Percentiles rank a stretch among this genome's conserved stretches.
Evolutionary conservation across 2,888 invertebrate species (phyloP).

Genomic region (Agrochola litura): DNA sequence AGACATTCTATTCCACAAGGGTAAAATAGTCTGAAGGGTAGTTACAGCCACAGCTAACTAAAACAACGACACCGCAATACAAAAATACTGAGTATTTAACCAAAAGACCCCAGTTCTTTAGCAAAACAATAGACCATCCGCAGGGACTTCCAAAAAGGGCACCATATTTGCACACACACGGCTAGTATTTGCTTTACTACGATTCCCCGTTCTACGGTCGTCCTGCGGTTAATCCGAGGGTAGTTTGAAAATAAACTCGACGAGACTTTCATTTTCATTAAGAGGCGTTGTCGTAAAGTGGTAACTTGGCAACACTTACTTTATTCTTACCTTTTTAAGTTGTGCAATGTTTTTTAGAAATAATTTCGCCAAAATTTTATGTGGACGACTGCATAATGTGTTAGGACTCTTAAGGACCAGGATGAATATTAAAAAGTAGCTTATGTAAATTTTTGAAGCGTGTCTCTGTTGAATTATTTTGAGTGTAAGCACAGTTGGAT

Average conservation of each 20-base stretch:
- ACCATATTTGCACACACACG: constrained; percentile 73
- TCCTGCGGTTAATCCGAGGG: constrained; percentile 68
- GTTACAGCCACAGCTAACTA: constrained; percentile 51
- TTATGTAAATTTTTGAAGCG: constrained; percentile 42
- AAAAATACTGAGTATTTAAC: constrained; percentile 64
- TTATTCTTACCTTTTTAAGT: constrained; percentile 47
- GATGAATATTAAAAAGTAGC: constrained; percentile 20
- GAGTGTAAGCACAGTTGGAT: constrained; percentile 23
- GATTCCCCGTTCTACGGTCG: constrained; percentile 71
- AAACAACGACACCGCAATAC: constrained; percentile 59
- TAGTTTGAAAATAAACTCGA: constrained; percentile 70
- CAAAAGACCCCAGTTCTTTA: constrained; percentile 64
- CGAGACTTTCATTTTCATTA: constrained; percentile 74
- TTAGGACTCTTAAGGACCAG: background rate
- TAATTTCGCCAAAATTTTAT: constrained; percentile 24
- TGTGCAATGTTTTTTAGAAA: constrained; percentile 36
- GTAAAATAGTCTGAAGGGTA: constrained; percentile 54
- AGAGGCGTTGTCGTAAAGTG: constrained; percentile 72
- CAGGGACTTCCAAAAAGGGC: constrained; percentile 76
- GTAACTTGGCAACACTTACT: constrained; percentile 67
- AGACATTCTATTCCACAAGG: constrained; percentile 46
- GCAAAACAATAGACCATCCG: constrained; percentile 78
- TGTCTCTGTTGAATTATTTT: constrained; percentile 25
- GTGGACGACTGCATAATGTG: constrained; percentile 2
- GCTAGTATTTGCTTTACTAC: constrained; percentile 80